These are phyloP conservation scores for Calcarius lapponicus DNA, from an alignment of 2,797 vertebrate genomes.

Conservation along the genomic window DNA sequence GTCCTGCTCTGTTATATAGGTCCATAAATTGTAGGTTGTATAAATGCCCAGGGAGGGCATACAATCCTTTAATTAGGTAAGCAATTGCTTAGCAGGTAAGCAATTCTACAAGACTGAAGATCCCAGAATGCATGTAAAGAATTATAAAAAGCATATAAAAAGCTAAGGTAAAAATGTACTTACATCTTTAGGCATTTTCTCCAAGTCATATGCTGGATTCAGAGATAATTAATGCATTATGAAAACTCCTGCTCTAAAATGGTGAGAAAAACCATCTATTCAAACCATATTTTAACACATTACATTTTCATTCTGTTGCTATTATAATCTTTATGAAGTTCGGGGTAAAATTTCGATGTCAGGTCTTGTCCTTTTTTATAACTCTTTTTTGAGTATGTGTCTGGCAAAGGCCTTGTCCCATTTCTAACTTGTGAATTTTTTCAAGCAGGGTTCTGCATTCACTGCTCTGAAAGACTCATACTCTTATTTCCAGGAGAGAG, in stretches of 20 bases:
- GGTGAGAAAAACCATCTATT: background rate
- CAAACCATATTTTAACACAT: background rate
- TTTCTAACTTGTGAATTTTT: background rate
- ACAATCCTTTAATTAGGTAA: background rate
- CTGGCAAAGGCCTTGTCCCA: background rate
- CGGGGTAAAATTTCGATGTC: background rate
- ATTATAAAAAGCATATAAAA: background rate
- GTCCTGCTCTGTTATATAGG: background rate
- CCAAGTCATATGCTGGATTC: background rate
- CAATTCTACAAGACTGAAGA: background rate
- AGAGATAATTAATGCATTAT: background rate
- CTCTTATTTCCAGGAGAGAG: background rate
- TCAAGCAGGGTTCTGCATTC: background rate
- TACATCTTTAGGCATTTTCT: background rate
- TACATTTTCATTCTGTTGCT: background rate
- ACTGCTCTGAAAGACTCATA: background rate
- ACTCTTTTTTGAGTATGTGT: background rate
- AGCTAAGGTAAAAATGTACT: background rate
- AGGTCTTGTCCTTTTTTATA: background rate
- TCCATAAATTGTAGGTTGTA: background rate
- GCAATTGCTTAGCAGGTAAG: background rate
- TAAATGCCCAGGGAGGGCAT: background rate
- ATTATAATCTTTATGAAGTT: background rate
- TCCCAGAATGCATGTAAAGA: background rate
- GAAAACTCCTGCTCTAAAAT: background rate